phyloP scores from a whole-genome alignment of 2,888 invertebrate genomes.

The Sarcophaga rosellei region DNA sequence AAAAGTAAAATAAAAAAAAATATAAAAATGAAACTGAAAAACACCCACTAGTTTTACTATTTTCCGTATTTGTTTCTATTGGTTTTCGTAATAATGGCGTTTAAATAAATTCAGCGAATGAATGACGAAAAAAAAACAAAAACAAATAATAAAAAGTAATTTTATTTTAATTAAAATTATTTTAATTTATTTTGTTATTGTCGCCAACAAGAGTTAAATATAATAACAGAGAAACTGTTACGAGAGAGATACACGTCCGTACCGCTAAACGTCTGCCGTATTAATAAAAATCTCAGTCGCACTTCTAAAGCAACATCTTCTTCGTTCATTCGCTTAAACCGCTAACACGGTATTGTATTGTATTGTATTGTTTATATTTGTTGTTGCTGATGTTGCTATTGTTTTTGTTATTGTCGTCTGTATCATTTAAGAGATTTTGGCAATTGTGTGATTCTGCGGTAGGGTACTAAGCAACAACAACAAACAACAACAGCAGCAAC shows the following conservation, averaged over 20 bases:
- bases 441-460: conserved; percentile 54
- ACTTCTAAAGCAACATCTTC: conserved; percentile 69
- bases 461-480: conserved; percentile 43
- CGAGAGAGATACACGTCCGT: conserved; percentile 75
- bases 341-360: background rate
- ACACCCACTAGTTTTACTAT: conserved; percentile 53
- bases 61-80: conserved; percentile 26
- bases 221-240: background rate
- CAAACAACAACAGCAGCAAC: too few species aligned
- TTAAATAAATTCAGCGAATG: conserved; percentile 10
- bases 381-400: conserved; percentile 18
- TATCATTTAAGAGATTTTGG: conserved; percentile 38
- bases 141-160: conserved; percentile 6
- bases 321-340: conserved; percentile 28
- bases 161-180: conserved; percentile 57
- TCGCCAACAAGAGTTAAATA: background rate
- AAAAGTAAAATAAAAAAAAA: conserved; percentile 2
- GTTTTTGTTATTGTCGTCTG: conserved; percentile 10
- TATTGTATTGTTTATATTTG: background rate
- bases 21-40: background rate
- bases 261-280: conserved; percentile 78
- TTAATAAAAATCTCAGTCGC: conserved; percentile 74
- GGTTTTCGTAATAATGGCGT: conserved; percentile 12
- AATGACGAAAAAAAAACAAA: background rate
- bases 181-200: conserved; percentile 46